Conservation (phyloP, 2,113 vertebrate genomes). For the Pleuronectes platessa region DNA sequence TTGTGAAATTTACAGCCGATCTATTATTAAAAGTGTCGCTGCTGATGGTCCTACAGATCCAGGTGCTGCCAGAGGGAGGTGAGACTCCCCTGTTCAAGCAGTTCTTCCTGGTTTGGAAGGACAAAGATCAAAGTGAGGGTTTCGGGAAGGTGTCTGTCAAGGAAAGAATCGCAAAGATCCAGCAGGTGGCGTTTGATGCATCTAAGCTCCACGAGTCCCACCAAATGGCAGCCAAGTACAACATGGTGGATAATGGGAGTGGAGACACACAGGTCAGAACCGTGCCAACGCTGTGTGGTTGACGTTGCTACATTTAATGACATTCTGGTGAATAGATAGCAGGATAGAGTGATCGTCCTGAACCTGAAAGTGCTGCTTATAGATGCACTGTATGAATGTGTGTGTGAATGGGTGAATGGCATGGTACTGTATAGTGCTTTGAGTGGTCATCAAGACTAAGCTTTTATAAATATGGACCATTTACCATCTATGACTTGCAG, state of each 20-base stretch:
- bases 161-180: constrained; percentile 87
- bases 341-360: too few species aligned
- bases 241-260: constrained; percentile 91
- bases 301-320: too few species aligned
- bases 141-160: constrained; percentile 89
- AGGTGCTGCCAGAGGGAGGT: constrained; percentile 92
- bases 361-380: too few species aligned
- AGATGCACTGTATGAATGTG: too few species aligned
- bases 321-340: too few species aligned
- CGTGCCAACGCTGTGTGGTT: neutral
- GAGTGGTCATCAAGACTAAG: too few species aligned
- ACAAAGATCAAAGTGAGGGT: constrained; percentile 88
- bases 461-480: too few species aligned
- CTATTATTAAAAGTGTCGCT: neutral
- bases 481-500: too few species aligned
- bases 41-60: constrained; percentile 83
- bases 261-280: constrained; percentile 85
- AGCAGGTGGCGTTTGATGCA: constrained; percentile 89
- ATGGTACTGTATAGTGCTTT: too few species aligned
- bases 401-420: too few species aligned
- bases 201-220: constrained; percentile 88
- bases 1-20: neutral
- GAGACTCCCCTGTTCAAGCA: constrained; percentile 94
- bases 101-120: constrained; percentile 91
- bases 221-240: constrained; percentile 91